Conservation (phyloP, 2,113 vertebrate genomes). For the Misgurnus anguillicaudatus region DNA sequence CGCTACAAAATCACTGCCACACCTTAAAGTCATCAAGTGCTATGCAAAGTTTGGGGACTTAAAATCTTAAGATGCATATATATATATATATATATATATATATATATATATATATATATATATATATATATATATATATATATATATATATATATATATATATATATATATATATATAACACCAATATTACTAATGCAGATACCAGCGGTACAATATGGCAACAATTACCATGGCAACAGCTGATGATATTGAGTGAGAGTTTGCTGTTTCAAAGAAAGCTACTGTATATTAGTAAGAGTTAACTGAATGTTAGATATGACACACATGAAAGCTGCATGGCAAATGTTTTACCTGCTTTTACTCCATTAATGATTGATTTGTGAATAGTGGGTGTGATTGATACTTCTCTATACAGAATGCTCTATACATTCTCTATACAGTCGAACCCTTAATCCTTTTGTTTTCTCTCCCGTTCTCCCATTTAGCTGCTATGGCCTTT, state of each 20-base stretch:
- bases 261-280: slow-evolving; percentile 32
- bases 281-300: slow-evolving; percentile 30
- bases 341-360: slow-evolving; percentile 16
- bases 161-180: background rate
- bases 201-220: slow-evolving; percentile 1
- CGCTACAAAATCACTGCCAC: slow-evolving; percentile 33
- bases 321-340: background rate
- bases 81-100: no score
- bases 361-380: slow-evolving; percentile 24
- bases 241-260: background rate
- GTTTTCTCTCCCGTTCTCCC: background rate
- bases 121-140: no score
- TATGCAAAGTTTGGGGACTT: background rate
- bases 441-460: background rate
- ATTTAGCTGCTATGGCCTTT: slow-evolving; percentile 51
- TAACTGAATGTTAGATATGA: background rate
- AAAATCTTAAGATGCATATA: background rate
- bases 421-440: no score
- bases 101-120: no score
- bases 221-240: slow-evolving; percentile 13
- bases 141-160: no score
- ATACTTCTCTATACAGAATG: slow-evolving; percentile 7
- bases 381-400: slow-evolving; percentile 24
- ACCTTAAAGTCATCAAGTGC: slow-evolving; percentile 6
- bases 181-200: background rate